Conservation (phyloP, 2,888 invertebrate species). For the Parasteatoda lunata region DNA sequence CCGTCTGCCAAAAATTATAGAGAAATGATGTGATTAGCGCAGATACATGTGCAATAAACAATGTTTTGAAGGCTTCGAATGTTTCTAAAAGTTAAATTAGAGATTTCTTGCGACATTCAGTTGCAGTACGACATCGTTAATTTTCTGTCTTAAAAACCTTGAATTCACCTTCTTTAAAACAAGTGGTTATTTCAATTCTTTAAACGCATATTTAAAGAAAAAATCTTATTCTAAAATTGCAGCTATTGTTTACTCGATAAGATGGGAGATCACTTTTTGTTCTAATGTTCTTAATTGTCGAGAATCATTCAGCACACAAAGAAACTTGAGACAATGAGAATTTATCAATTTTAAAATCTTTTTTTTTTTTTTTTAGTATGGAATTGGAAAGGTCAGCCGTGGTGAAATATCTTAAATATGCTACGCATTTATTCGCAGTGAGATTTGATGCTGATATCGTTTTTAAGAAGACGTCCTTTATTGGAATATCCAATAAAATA, state of each 20-base stretch:
- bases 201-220: slow-evolving; percentile 27
- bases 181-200: slow-evolving; percentile 24
- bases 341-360: slow-evolving; percentile 55
- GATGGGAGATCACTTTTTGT: slow-evolving; percentile 35
- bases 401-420: slow-evolving; percentile 48
- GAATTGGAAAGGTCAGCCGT: slow-evolving; percentile 33
- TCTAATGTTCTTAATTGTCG: slow-evolving; percentile 58
- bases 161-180: slow-evolving; percentile 22
- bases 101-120: slow-evolving; percentile 22
- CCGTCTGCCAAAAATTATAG: no score
- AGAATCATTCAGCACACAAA: slow-evolving; percentile 43
- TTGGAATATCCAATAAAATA: slow-evolving; percentile 5
- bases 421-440: slow-evolving; percentile 16
- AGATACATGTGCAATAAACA: not conserved
- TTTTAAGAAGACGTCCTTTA: slow-evolving; percentile 33
- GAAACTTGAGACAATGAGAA: slow-evolving; percentile 55
- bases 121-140: not conserved
- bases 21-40: not conserved
- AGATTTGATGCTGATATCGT: slow-evolving; percentile 21
- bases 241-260: slow-evolving; percentile 42
- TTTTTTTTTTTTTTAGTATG: slow-evolving; percentile 26
- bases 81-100: not conserved
- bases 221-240: slow-evolving; percentile 24
- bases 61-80: not conserved
- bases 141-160: slow-evolving; percentile 28